A percentile compares a stretch with the other conserved stretches of the same genome.
Conservation (phyloP, 1,140 invertebrate species). For the Lucilia cuprina region DNA sequence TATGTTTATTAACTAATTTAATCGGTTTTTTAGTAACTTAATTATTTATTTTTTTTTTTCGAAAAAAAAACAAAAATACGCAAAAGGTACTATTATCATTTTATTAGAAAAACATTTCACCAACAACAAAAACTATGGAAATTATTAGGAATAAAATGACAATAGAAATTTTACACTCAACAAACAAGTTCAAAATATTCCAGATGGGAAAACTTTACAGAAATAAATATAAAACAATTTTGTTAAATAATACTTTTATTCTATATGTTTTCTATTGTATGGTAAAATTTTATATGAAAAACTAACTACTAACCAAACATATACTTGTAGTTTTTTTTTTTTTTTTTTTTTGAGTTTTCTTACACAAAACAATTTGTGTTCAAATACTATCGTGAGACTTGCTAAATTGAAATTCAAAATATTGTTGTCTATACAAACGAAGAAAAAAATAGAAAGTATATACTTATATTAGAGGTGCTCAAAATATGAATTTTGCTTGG, state of each 20-base stretch:
- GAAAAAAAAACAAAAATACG: too few species aligned
- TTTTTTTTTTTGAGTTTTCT: background rate
- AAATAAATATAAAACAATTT: conserved; percentile 15
- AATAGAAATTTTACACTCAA: conserved; percentile 26
- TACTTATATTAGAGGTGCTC: too few species aligned
- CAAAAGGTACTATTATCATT: too few species aligned
- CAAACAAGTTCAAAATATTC: background rate
- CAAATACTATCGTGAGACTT: conserved; percentile 32
- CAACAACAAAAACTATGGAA: too few species aligned
- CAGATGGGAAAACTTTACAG: conserved; percentile 25
- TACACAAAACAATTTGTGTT: conserved; percentile 28
- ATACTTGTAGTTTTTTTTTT: background rate
- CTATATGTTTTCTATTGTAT: background rate
- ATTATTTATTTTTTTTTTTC: too few species aligned
- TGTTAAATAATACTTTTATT: background rate
- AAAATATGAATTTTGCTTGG: too few species aligned
- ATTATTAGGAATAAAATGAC: conserved; percentile 1
- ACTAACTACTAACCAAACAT: background rate
- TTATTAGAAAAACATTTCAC: too few species aligned
- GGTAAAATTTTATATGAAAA: background rate
- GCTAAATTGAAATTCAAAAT: conserved; percentile 25
- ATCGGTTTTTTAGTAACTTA: too few species aligned
- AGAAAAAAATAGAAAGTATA: too few species aligned
- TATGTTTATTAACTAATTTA: too few species aligned
- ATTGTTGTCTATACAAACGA: background rate